phyloP scores from a whole-genome alignment of 2,113 vertebrate genomes.

The Toxotes chatareus region DNA sequence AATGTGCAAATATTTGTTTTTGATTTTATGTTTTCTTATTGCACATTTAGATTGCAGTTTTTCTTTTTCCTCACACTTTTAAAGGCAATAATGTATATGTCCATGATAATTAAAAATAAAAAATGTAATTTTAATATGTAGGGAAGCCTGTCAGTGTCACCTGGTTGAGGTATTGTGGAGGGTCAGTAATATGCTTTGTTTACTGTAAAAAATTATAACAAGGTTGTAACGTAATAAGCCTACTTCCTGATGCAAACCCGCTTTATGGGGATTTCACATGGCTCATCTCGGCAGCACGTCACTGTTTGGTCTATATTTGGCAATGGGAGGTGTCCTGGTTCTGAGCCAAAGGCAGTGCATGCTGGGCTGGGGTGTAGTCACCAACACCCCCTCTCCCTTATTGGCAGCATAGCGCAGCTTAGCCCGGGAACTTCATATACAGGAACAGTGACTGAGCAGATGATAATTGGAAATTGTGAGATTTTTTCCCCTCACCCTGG shows the following conservation, averaged over 20 bases:
- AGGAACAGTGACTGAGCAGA: constrained; percentile 42
- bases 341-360: constrained; percentile 62
- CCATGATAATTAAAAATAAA: neutral
- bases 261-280: constrained; percentile 83
- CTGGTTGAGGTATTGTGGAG: neutral
- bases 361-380: constrained; percentile 74
- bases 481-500: neutral
- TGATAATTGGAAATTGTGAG: constrained; percentile 24
- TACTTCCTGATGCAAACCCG: constrained; percentile 78
- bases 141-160: neutral
- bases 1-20: neutral
- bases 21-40: neutral
- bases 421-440: constrained; percentile 41
- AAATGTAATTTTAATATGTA: neutral
- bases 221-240: constrained; percentile 38
- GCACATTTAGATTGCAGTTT: neutral
- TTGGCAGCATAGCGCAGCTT: constrained; percentile 36
- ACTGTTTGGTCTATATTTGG: constrained; percentile 84
- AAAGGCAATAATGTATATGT: neutral
- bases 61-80: neutral
- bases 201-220: neutral
- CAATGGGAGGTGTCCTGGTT: constrained; percentile 79
- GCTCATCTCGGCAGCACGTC: constrained; percentile 76
- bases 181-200: constrained; percentile 1
- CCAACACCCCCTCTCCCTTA: constrained; percentile 37